Evolutionary conservation across 1,140 invertebrate genomes (phyloP), one percentile per base, ranked within the genome.

Genomic region (Acromyrmex echinatior): DNA sequence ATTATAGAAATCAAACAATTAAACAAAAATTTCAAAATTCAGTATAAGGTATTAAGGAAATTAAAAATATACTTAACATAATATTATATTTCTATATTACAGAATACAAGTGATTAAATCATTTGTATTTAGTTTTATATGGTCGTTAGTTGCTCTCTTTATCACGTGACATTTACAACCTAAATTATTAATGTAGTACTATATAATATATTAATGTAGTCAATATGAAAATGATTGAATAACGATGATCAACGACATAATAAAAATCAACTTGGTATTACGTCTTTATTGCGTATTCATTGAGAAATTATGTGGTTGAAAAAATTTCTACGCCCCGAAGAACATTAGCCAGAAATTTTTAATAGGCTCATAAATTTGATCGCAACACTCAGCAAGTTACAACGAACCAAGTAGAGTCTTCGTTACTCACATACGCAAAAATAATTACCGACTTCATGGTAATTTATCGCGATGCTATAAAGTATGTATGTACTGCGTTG

Each of bases 391-490:
- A 51, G 66, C 35, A 58, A 45, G 79, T 84, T 76, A 31, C 68
- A 60, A 14, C 31, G 39, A 74, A 18, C 16, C 70, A 39, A 60
- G 35, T 53, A 25, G 16, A n/a, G 18, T 74, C 53, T 60, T 68
- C 25, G 68, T 82, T 76, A 39, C 39, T 28, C 56, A 51, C 56
- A 25, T 76, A 84, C 39, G 70, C 25, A 71, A 71, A 84, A 84
- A 84, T 84, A 84, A 84, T 84, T 84, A 84, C 80, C 56, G 56
- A 51, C 56, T 63, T 76, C 70, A 21, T 49, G 70, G 14, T 84
- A 84, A 84, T 84, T 84, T 84, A 84, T 84, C 70, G 80, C 68
- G 25, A 25, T 73, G 68, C 53, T 49, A 53, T 62, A 71, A 74
- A 76, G 35, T 53, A 31, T 82, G 35, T 53, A 31, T 82, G 68